Conservation (phyloP, 2,113 vertebrate genomes). For the Phyllopteryx taeniolatus region DNA sequence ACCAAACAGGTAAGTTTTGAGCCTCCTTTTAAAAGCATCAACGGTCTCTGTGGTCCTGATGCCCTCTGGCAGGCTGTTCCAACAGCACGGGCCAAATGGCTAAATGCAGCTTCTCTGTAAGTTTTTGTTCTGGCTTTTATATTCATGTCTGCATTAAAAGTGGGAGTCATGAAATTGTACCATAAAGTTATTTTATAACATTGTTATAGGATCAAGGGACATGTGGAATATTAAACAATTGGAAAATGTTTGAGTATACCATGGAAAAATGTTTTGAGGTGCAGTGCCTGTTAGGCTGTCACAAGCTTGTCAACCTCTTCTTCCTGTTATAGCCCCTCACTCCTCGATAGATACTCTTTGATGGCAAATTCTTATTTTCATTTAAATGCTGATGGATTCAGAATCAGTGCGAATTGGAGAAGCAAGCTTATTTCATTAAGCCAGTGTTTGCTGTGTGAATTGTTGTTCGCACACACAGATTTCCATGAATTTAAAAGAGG, state of each 20-base stretch:
- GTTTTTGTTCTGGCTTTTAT: neutral
- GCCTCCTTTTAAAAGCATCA: too few species aligned
- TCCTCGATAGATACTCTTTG: slow-evolving; percentile 48
- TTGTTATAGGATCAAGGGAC: slow-evolving; percentile 37
- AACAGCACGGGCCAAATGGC: too few species aligned
- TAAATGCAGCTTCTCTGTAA: too few species aligned
- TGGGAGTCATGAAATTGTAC: slow-evolving; percentile 5
- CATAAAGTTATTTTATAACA: slow-evolving; percentile 3
- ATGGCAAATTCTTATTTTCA: slow-evolving; percentile 69
- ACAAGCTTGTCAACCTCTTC: slow-evolving; percentile 14
- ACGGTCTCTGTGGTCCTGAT: too few species aligned
- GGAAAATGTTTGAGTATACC: slow-evolving; percentile 13
- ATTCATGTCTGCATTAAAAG: slow-evolving; percentile 32
- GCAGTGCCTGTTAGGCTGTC: slow-evolving; percentile 23
- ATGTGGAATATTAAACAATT: slow-evolving; percentile 23
- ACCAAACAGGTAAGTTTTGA: too few species aligned
- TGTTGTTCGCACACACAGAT: slow-evolving; percentile 13
- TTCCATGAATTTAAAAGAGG: slow-evolving; percentile 74
- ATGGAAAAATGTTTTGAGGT: slow-evolving; percentile 56
- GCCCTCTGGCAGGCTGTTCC: too few species aligned
- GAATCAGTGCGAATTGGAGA: slow-evolving; percentile 57
- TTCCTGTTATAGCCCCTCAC: slow-evolving; percentile 26
- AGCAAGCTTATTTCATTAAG: slow-evolving; percentile 45
- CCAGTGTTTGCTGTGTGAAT: slow-evolving; percentile 3
- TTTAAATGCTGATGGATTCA: slow-evolving; percentile 73